phyloP scores from a whole-genome alignment of 2,113 vertebrate genomes.

The Henicopernis longicauda region DNA sequence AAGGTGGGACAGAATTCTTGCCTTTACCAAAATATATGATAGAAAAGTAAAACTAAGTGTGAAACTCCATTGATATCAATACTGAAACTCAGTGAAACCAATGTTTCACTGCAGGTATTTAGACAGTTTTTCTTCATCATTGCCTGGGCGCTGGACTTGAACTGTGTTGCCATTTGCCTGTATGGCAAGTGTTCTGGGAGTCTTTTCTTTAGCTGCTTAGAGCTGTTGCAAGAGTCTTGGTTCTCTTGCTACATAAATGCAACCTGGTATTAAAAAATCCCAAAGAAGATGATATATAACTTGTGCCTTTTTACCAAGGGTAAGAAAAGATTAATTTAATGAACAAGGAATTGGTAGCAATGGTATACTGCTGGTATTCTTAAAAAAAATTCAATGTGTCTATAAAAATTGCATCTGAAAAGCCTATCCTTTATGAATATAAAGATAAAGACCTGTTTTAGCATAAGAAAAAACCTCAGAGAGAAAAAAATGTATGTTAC shows the following conservation, averaged over 20 bases:
- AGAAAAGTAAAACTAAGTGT: not conserved
- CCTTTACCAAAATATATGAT: not conserved
- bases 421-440: not conserved
- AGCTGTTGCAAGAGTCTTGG: not conserved
- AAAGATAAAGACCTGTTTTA: not conserved
- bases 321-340: not conserved
- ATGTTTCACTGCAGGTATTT: not conserved
- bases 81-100: not conserved
- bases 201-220: not conserved
- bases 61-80: not conserved
- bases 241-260: not conserved
- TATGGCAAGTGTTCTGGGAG: not conserved
- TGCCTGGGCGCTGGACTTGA: not conserved
- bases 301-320: not conserved
- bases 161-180: not conserved
- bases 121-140: not conserved
- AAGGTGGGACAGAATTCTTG: not conserved
- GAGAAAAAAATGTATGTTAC: not conserved
- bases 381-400: not conserved
- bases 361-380: not conserved
- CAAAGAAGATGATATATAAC: not conserved
- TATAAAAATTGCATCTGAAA: not conserved
- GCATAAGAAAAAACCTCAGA: not conserved
- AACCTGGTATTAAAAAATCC: not conserved
- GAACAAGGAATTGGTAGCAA: not conserved